Percentiles rank a stretch among this genome's conserved stretches.
phyloP scores from a whole-genome alignment of 1,140 invertebrate genomes.

The Anthonomus grandis region DNA sequence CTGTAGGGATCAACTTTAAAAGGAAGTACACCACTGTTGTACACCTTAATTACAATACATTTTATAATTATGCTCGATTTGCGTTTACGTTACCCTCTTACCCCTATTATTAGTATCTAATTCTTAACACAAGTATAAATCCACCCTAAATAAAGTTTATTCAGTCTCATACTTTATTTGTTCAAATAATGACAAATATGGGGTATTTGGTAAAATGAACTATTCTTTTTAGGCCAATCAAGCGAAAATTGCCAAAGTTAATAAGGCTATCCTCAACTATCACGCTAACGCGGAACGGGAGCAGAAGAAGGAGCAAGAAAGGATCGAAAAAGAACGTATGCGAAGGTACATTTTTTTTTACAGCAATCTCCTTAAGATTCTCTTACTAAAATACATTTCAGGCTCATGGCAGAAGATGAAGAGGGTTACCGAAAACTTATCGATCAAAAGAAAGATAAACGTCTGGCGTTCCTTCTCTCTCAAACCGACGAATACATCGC shows the following conservation, averaged over 20 bases:
- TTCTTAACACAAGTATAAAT: too few relatives aligned
- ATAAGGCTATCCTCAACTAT: slow-evolving; percentile 94
- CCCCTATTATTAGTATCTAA: too few relatives aligned
- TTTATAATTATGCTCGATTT: too few relatives aligned
- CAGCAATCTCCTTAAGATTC: neutral
- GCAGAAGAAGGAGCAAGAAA: slow-evolving; percentile 98
- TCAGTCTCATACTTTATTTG: neutral
- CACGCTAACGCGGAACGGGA: slow-evolving; percentile 98
- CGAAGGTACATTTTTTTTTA: slow-evolving; percentile 54
- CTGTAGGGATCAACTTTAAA: too few relatives aligned
- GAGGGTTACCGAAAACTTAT: slow-evolving; percentile 95
- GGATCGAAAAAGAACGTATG: slow-evolving; percentile 99
- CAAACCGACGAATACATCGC: slow-evolving; percentile 99
- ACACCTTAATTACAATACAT: too few relatives aligned
- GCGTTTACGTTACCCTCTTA: too few relatives aligned
- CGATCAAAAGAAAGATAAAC: slow-evolving; percentile 99
- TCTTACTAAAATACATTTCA: too few relatives aligned
- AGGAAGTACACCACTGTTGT: too few relatives aligned
- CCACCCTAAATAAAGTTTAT: too few relatives aligned
- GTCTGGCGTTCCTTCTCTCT: slow-evolving; percentile 93
- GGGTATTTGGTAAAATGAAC: neutral
- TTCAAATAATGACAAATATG: neutral
- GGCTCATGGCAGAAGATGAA: slow-evolving; percentile 94
- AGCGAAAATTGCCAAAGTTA: slow-evolving; percentile 82
- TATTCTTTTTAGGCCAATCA: slow-evolving; percentile 55